Conservation (phyloP, 2,113 vertebrate species). For the Pterophyllum scalare region DNA sequence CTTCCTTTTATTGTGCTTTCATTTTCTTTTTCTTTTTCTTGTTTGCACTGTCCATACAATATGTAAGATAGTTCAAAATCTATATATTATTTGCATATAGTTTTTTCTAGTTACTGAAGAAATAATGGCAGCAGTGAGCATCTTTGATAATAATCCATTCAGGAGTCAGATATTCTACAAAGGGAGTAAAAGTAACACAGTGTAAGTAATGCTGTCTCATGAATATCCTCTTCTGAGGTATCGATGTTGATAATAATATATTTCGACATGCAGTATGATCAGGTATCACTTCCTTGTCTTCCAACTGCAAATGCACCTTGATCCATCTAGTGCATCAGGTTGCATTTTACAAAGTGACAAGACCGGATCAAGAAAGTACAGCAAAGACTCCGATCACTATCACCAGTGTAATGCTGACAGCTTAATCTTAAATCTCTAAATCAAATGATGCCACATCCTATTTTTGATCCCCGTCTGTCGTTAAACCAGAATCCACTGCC, state of each 20-base stretch:
- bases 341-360: constrained; percentile 42
- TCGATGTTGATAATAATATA: not conserved
- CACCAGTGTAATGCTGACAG: constrained; percentile 5
- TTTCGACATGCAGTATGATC: not conserved
- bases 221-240: not conserved
- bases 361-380: not conserved
- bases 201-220: not conserved
- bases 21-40: not conserved
- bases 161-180: not conserved
- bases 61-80: too few species aligned
- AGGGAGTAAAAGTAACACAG: not conserved
- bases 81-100: too few species aligned
- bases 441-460: constrained; percentile 52
- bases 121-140: not conserved
- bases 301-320: not conserved
- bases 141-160: not conserved
- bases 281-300: constrained; percentile 20
- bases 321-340: not conserved
- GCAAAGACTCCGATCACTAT: constrained; percentile 22
- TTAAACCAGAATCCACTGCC: constrained; percentile 25
- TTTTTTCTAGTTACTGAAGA: not conserved
- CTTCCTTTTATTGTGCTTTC: not conserved
- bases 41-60: not conserved
- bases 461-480: constrained; percentile 55
- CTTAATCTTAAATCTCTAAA: constrained; percentile 55